Conservation (phyloP, 2,888 invertebrate genomes). For the Coremacera marginata region DNA sequence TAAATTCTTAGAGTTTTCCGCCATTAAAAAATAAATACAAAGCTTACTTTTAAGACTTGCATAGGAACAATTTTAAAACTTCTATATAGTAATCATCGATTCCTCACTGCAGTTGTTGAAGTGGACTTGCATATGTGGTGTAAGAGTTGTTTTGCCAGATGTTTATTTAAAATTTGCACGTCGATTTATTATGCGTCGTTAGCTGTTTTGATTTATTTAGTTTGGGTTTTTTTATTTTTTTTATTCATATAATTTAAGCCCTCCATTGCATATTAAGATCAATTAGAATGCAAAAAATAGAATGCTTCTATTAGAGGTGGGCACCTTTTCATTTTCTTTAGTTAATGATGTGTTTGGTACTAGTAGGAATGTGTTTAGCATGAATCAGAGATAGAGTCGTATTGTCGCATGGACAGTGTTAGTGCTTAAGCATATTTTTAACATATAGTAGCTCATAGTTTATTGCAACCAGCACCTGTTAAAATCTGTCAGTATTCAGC, state of each 20-base stretch:
- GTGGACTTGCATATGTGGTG: background rate
- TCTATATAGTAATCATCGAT: too few relatives aligned
- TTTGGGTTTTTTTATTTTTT: background rate
- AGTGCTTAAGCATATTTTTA: too few relatives aligned
- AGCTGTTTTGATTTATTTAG: constrained; percentile 1
- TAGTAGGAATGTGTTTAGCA: background rate
- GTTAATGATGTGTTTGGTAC: constrained; percentile 26
- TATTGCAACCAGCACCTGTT: too few relatives aligned
- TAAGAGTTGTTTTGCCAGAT: background rate
- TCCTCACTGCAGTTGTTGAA: too few relatives aligned
- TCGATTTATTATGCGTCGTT: background rate
- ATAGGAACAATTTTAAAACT: too few relatives aligned
- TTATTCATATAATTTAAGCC: constrained; percentile 1
- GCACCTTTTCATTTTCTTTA: constrained; percentile 19
- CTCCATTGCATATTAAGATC: constrained; percentile 21
- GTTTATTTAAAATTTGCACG: constrained; percentile 22
- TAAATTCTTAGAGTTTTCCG: too few relatives aligned
- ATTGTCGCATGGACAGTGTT: too few relatives aligned
- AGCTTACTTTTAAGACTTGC: too few relatives aligned
- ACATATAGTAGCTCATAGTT: too few relatives aligned
- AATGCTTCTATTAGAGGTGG: background rate
- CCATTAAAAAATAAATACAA: too few relatives aligned
- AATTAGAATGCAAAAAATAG: background rate
- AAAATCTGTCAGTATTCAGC: too few relatives aligned
- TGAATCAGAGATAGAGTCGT: constrained; percentile 15